These are phyloP conservation scores for Pantala flavescens DNA, from an alignment of 1,140 invertebrate species.

Conservation along the genomic window DNA sequence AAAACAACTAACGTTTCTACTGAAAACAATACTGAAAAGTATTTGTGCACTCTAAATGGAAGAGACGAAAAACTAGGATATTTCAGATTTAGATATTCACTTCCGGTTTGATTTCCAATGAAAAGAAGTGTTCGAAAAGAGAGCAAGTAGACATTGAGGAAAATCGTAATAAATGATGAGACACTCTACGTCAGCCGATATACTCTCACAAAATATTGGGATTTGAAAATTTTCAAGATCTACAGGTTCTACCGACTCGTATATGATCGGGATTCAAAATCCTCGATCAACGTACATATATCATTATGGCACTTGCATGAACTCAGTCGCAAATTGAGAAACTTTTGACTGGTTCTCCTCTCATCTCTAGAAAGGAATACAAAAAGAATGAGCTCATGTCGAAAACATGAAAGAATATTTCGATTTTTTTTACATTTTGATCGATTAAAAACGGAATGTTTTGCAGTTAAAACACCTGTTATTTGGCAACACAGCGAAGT, in stretches of 20 bases:
- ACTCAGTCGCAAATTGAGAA: neutral
- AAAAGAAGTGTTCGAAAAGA: neutral
- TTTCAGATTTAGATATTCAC: no score
- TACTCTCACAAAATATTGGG: neutral
- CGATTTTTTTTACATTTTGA: neutral
- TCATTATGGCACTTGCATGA: neutral
- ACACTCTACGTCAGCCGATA: neutral
- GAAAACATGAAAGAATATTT: neutral
- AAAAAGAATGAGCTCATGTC: neutral
- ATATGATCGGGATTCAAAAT: neutral
- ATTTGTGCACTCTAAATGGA: no score
- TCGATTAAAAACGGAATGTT: neutral
- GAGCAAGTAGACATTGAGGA: neutral
- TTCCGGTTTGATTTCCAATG: no score
- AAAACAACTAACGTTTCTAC: no score
- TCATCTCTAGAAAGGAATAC: neutral
- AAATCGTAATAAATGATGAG: no score
- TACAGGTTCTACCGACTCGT: neutral
- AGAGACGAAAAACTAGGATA: no score
- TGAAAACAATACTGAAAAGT: no score
- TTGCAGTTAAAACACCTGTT: slow-evolving; percentile 9
- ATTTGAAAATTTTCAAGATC: neutral
- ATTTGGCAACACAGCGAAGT: slow-evolving; percentile 8
- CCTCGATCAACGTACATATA: neutral
- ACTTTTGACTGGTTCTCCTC: no score